A percentile compares a stretch with the other conserved stretches of the same genome.
phyloP scores from a whole-genome alignment of 2,113 vertebrate genomes.

The Dasyprocta punctata region DNA sequence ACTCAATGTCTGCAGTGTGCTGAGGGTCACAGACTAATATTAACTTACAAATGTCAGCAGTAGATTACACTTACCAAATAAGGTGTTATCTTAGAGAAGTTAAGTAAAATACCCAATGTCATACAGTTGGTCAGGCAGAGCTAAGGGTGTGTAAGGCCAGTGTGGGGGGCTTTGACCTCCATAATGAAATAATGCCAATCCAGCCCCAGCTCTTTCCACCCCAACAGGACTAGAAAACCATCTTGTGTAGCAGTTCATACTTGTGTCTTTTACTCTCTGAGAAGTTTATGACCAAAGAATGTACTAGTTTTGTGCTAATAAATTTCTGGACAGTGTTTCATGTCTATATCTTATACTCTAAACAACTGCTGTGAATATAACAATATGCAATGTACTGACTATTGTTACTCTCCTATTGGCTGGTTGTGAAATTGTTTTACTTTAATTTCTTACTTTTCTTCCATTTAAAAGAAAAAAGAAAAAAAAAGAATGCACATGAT shows the following conservation, averaged over 20 bases:
- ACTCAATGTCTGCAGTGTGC: background rate
- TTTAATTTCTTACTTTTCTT: too few relatives aligned
- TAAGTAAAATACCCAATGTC: background rate
- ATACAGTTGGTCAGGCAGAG: background rate
- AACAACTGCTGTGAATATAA: too few relatives aligned
- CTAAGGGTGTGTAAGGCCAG: background rate
- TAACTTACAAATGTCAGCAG: background rate
- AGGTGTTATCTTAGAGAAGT: background rate
- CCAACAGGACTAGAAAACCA: background rate
- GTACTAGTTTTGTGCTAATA: too few relatives aligned
- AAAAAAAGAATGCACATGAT: background rate
- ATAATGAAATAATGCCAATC: fast-evolving
- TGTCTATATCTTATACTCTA: too few relatives aligned
- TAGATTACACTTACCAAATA: background rate
- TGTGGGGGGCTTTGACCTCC: background rate
- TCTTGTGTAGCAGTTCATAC: background rate
- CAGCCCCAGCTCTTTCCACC: fast-evolving
- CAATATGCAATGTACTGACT: too few relatives aligned
- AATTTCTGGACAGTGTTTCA: too few relatives aligned
- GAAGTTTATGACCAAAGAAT: background rate
- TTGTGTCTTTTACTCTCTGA: background rate
- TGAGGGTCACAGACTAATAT: background rate
- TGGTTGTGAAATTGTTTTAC: too few relatives aligned
- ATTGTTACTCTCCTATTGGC: too few relatives aligned
- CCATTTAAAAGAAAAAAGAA: too few relatives aligned